Evolutionary conservation across 1,140 invertebrate species (phyloP).

Genomic region (Scaptomyza montana): DNA sequence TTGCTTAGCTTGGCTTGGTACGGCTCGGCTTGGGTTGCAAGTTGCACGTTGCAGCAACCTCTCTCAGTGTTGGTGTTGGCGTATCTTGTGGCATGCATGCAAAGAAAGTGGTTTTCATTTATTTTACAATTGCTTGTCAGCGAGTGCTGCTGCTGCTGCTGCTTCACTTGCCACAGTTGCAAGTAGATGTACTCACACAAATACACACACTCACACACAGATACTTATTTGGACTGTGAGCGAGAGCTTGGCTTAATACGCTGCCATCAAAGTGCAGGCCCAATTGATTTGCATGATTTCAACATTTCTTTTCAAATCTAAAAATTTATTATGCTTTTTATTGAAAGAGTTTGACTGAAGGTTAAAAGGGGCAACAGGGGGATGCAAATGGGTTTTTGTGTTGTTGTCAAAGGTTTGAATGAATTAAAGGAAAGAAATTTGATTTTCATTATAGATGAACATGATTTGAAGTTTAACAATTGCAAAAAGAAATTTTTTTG

Average conservation of each 20-base stretch:
- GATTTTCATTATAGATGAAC: neutral
- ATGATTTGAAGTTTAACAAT: neutral
- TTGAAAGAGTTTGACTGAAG: neutral
- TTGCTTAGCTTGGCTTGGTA: conserved; percentile 52
- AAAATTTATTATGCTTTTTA: conserved; percentile 30
- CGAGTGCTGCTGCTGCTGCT: conserved; percentile 25
- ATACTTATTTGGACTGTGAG: conserved; percentile 30
- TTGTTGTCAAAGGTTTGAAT: conserved; percentile 28
- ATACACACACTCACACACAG: neutral
- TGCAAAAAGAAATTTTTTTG: no score
- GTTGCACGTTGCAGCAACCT: conserved; percentile 26
- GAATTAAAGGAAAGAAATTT: neutral
- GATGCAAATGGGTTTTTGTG: conserved; percentile 63
- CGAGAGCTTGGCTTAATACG: neutral
- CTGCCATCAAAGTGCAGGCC: conserved; percentile 40
- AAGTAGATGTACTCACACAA: neutral
- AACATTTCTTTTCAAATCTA: conserved; percentile 51
- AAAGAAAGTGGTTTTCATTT: conserved; percentile 84
- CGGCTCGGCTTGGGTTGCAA: conserved; percentile 44
- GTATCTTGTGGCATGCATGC: conserved; percentile 82
- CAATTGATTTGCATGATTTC: conserved; percentile 76
- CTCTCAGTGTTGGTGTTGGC: conserved; percentile 61
- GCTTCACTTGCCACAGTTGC: conserved; percentile 54
- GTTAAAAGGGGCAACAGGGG: neutral
- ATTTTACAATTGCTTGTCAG: conserved; percentile 69